Conservation (phyloP, 2,888 invertebrate genomes). For the Drosophila mimica region DNA sequence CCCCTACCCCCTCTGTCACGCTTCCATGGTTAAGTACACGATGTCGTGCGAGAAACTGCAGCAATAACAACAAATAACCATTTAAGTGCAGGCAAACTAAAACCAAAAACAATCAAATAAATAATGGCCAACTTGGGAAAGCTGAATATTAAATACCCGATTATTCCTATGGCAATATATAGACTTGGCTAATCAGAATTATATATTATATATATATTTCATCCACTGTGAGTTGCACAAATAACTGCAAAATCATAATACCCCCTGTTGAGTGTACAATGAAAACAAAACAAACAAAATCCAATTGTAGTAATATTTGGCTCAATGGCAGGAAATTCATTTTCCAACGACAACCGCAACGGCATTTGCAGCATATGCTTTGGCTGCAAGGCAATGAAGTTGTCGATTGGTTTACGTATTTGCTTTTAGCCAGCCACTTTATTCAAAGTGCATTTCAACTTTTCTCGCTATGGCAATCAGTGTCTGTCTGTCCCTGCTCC, state of each 20-base stretch:
- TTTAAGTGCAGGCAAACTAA: slow-evolving; percentile 41
- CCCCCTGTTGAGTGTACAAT: not conserved
- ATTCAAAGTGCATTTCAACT: not conserved
- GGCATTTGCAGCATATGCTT: slow-evolving; percentile 3
- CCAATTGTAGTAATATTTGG: slow-evolving; percentile 58
- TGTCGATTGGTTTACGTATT: slow-evolving; percentile 11
- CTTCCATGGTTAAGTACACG: slow-evolving; percentile 58
- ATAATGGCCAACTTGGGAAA: not conserved
- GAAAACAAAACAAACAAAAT: not conserved
- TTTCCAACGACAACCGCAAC: slow-evolving; percentile 37
- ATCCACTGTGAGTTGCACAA: not conserved
- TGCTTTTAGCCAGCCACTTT: slow-evolving; percentile 11
- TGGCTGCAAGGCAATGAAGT: slow-evolving; percentile 2
- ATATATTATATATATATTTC: not conserved
- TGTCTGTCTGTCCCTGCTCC: not conserved
- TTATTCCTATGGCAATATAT: not conserved
- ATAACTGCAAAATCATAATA: not conserved
- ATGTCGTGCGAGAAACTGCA: slow-evolving; percentile 64
- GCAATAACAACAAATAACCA: slow-evolving; percentile 38
- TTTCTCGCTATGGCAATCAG: not conserved
- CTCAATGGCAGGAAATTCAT: slow-evolving; percentile 56
- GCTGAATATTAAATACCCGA: not conserved
- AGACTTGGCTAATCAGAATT: not conserved
- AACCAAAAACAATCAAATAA: slow-evolving; percentile 5
- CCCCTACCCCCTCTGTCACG: not conserved